Conservation (phyloP, 2,888 invertebrate species). For the Morinoia aosen region DNA sequence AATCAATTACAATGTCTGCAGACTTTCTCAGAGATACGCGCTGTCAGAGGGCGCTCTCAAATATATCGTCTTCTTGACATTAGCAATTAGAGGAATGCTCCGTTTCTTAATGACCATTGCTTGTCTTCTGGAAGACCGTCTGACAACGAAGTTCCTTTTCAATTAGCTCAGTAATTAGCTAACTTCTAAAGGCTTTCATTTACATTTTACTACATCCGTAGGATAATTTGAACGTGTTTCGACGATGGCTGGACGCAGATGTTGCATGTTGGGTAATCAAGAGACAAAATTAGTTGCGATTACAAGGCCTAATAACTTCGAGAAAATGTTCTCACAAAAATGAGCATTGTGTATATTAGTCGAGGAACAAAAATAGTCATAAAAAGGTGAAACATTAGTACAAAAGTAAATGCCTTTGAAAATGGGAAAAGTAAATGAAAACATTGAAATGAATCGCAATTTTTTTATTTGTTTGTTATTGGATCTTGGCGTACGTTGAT, state of each 20-base stretch:
- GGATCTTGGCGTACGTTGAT: too few species aligned
- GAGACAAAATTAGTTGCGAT: too few species aligned
- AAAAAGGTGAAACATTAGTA: too few species aligned
- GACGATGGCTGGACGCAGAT: background rate
- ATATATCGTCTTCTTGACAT: background rate
- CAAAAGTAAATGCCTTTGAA: too few species aligned
- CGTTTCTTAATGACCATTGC: background rate
- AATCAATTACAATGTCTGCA: background rate
- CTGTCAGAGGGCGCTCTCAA: background rate
- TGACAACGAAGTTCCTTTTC: background rate
- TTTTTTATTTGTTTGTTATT: too few species aligned
- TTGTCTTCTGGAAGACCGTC: background rate
- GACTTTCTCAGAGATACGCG: background rate
- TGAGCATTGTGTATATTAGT: too few species aligned
- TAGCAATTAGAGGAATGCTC: background rate
- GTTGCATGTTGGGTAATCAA: too few species aligned
- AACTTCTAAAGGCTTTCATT: background rate
- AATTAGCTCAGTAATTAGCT: slow-evolving; percentile 17
- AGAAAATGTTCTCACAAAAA: too few species aligned
- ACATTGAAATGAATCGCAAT: too few species aligned
- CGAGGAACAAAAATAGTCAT: too few species aligned
- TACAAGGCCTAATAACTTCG: too few species aligned
- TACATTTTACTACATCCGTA: background rate
- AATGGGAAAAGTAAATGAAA: too few species aligned
- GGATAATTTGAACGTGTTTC: background rate